Evolutionary conservation across 2,797 vertebrate genomes (phyloP).

Genomic region (Heterohyrax brucei): DNA sequence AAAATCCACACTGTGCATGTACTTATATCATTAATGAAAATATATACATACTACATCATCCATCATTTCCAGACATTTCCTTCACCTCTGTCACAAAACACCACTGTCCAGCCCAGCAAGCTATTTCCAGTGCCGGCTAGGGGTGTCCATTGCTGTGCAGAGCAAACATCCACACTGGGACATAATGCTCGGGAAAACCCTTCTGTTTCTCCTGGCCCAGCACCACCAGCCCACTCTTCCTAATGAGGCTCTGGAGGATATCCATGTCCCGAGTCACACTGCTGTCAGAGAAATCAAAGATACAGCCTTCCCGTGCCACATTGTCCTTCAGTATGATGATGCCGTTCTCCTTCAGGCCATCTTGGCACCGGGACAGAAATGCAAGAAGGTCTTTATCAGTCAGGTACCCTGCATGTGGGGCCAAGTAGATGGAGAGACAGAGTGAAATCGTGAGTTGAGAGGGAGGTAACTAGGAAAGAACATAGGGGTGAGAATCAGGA

Average conservation of each 20-base stretch:
- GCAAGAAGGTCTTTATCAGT: slow-evolving; percentile 97
- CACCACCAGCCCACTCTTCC: slow-evolving; percentile 94
- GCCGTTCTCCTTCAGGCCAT: slow-evolving; percentile 94
- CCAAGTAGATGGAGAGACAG: neutral
- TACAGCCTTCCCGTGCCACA: slow-evolving; percentile 96
- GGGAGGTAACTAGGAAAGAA: neutral
- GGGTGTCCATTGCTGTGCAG: slow-evolving; percentile 89
- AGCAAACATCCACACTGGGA: slow-evolving; percentile 98
- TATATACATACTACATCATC: neutral
- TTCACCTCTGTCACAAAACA: neutral
- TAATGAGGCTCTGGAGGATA: slow-evolving; percentile 94
- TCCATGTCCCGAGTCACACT: slow-evolving; percentile 96
- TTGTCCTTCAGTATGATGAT: slow-evolving; percentile 98
- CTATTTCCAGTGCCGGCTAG: neutral
- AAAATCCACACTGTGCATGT: neutral
- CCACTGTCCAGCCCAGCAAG: accelerated
- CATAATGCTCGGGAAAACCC: slow-evolving; percentile 95
- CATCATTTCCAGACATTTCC: neutral
- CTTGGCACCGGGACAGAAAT: slow-evolving; percentile 95
- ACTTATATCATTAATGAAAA: neutral
- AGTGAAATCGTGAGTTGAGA: neutral
- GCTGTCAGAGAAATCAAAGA: slow-evolving; percentile 95
- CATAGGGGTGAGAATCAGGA: neutral
- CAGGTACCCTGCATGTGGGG: slow-evolving; percentile 92
- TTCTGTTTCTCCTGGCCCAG: slow-evolving; percentile 94